Base-by-base conservation (phyloP, 2,888 invertebrate genomes). In the Pristionchus entomophagus region DNA sequence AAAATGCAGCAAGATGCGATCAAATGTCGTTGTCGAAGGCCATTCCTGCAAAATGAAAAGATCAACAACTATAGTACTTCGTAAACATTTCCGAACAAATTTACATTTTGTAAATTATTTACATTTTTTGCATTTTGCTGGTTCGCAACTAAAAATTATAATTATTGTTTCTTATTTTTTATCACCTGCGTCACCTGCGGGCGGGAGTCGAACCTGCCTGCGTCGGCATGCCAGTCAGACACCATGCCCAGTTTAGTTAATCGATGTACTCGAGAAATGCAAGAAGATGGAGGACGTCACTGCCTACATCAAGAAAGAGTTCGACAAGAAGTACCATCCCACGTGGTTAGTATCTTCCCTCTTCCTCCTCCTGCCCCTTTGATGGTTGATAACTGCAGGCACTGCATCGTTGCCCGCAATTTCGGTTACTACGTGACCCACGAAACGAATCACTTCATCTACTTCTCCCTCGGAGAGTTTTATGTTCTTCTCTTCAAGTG, bases 1-100 rank as follows among this genome's bases (percentile, higher is more conserved):
- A 99, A 99, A 95, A 99, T 99, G 99, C 99, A 99, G 96, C 98
- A 99, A 94, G 99, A 99, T 94, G 98, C 99, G 91, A 98, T 99
- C 49, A 98, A 99, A 95, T 98, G 97, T n/a, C n/a, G n/a, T n/a
- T n/a, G n/a, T n/a, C n/a, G n/a, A n/a, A n/a, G n/a, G n/a, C n/a
- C n/a, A n/a, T n/a, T n/a, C n/a, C n/a, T n/a, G n/a, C n/a, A n/a
- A n/a, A n/a, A n/a, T n/a, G n/a, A n/a, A n/a, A n/a, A n/a, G n/a
- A n/a, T n/a, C n/a, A n/a, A n/a, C n/a, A n/a, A n/a, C n/a, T n/a
- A n/a, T n/a, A n/a, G n/a, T n/a, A n/a, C n/a, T n/a, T n/a, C n/a
- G n/a, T n/a, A n/a, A n/a, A n/a, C n/a, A n/a, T n/a, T n/a, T n/a
- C n/a, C n/a, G n/a, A n/a, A n/a, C n/a, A n/a, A n/a, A n/a, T n/a